Evolutionary conservation across 2,797 vertebrate genomes (phyloP).

Genomic region (Steatocranus sp.): DNA sequence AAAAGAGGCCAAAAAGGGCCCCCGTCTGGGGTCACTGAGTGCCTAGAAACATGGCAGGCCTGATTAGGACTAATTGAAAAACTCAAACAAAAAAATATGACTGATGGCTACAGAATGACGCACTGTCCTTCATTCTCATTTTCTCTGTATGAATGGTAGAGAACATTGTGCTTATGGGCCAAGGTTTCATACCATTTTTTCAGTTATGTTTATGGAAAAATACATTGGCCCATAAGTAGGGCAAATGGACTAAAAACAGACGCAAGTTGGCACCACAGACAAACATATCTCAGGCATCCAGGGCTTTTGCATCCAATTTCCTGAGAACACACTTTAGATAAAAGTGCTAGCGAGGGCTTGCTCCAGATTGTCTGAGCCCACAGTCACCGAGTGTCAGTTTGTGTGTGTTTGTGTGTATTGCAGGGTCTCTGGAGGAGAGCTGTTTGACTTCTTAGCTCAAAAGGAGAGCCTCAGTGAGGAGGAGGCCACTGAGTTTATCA

Average conservation of each 20-base stretch:
- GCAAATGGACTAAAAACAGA: not conserved
- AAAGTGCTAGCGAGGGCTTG: not conserved
- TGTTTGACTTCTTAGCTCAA: constrained; percentile 92
- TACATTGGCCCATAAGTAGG: not conserved
- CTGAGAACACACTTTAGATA: constrained; percentile 39
- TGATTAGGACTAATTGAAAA: constrained; percentile 59
- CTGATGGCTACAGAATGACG: not conserved
- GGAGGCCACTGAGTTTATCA: constrained; percentile 95
- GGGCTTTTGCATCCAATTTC: not conserved
- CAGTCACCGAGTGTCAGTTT: not conserved
- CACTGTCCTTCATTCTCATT: not conserved
- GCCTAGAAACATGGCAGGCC: constrained; percentile 31
- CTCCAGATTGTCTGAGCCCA: constrained; percentile 7
- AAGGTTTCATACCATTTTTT: not conserved
- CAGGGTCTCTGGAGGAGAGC: constrained; percentile 90
- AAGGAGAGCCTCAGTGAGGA: constrained; percentile 97
- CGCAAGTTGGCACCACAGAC: not conserved
- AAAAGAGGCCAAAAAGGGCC: constrained; percentile 17
- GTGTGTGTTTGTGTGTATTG: constrained; percentile 37
- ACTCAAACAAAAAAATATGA: constrained; percentile 1
- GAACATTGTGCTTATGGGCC: not conserved
- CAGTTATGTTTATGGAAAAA: not conserved
- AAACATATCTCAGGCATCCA: constrained; percentile 33
- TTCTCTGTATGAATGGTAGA: not conserved
- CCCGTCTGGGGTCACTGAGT: not conserved